Evolutionary conservation across 1,140 invertebrate genomes (phyloP).

Genomic region (Goniozus legneri): DNA sequence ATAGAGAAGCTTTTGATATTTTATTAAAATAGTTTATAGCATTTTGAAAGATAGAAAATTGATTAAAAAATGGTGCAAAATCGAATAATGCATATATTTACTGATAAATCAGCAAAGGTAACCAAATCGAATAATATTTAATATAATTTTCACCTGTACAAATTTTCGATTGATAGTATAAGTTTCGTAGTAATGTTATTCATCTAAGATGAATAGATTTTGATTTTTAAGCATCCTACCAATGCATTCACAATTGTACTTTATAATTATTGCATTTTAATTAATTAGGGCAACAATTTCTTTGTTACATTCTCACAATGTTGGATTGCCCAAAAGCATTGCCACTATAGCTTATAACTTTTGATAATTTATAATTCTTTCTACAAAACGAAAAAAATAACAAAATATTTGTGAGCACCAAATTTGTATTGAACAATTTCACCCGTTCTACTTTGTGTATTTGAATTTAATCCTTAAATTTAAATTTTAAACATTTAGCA

Average conservation of each 20-base stretch:
- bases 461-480: no score
- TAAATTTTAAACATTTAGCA: slow-evolving; percentile 45
- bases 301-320: slow-evolving; percentile 19
- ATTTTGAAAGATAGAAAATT: no score
- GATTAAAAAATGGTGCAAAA: no score
- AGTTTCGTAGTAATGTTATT: no score
- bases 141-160: no score
- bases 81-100: no score
- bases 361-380: slow-evolving; percentile 3
- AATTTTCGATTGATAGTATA: no score
- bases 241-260: slow-evolving; percentile 37
- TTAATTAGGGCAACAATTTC: slow-evolving; percentile 21
- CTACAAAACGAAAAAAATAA: slow-evolving; percentile 27
- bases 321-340: slow-evolving; percentile 41
- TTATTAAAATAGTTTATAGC: no score
- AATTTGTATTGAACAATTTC: slow-evolving; percentile 29
- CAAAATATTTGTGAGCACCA: slow-evolving; percentile 41
- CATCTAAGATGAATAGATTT: slow-evolving; percentile 34
- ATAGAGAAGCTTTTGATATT: no score
- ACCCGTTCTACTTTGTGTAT: no score
- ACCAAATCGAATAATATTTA: no score
- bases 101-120: no score
- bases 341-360: slow-evolving; percentile 14
- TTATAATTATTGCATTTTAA: slow-evolving; percentile 41
- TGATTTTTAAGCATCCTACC: slow-evolving; percentile 36